Evolutionary conservation across 1,140 invertebrate species (phyloP).

Genomic region (Pantala flavescens): DNA sequence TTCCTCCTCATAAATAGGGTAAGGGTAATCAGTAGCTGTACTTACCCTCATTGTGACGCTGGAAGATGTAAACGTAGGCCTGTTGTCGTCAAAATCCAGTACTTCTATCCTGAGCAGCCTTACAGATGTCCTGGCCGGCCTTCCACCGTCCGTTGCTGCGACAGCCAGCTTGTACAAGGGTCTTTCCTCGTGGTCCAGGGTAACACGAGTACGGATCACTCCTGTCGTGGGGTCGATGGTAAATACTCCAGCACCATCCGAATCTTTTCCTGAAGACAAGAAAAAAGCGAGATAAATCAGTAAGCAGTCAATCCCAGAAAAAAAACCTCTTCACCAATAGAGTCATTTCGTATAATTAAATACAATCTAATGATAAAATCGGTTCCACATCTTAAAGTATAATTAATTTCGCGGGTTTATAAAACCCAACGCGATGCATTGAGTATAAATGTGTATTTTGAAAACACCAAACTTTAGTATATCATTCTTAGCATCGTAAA

Average conservation of each 20-base stretch:
- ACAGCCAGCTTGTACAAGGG: conserved; percentile 76
- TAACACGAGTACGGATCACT: conserved; percentile 72
- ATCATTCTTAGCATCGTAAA: too few relatives aligned
- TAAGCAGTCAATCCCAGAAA: neutral
- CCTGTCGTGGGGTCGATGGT: conserved; percentile 76
- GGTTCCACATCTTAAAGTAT: too few relatives aligned
- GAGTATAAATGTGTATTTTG: too few relatives aligned
- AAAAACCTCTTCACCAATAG: too few relatives aligned
- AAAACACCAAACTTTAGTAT: too few relatives aligned
- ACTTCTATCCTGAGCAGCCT: conserved; percentile 75
- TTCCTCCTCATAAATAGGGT: too few relatives aligned
- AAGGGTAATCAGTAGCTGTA: conserved; percentile 23
- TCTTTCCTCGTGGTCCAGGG: conserved; percentile 83
- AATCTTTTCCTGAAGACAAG: conserved; percentile 48
- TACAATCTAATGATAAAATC: too few relatives aligned
- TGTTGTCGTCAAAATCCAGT: conserved; percentile 79
- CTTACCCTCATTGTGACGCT: conserved; percentile 75
- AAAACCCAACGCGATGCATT: too few relatives aligned
- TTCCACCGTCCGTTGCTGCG: conserved; percentile 75
- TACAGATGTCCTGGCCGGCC: conserved; percentile 66
- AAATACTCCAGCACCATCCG: conserved; percentile 74
- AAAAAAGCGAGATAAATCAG: neutral
- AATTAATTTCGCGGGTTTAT: too few relatives aligned
- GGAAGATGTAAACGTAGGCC: conserved; percentile 81
- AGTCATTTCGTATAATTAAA: too few relatives aligned